These are phyloP conservation scores for Dicycla oo DNA, from an alignment of 2,888 invertebrate genomes.

Conservation along the genomic window DNA sequence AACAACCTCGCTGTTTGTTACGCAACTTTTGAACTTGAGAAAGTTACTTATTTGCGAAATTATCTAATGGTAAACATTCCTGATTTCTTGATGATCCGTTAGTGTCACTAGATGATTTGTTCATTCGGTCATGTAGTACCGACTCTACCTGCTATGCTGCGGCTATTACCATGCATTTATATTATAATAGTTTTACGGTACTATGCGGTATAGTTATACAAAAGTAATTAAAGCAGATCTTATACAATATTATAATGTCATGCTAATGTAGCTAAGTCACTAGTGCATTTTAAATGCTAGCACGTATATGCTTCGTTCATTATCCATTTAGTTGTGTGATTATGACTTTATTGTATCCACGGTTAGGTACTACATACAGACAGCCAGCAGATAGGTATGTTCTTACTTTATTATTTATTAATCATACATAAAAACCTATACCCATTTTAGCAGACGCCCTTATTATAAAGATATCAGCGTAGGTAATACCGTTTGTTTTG, in stretches of 20 bases:
- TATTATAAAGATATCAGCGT: constrained; percentile 66
- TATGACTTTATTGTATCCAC: constrained; percentile 26
- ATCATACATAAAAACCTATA: constrained; percentile 64
- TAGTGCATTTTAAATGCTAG: constrained; percentile 52
- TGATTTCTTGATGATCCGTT: constrained; percentile 47
- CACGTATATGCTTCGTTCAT: constrained; percentile 31
- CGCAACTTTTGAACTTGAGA: constrained; percentile 83
- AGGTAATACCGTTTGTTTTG: constrained; percentile 52
- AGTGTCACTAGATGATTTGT: constrained; percentile 29
- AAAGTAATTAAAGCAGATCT: constrained; percentile 50
- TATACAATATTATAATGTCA: constrained; percentile 51
- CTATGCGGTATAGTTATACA: constrained; percentile 17
- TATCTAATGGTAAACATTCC: constrained; percentile 66
- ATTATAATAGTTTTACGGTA: constrained; percentile 22
- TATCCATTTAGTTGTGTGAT: constrained; percentile 38
- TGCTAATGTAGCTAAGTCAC: constrained; percentile 51
- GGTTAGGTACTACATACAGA: constrained; percentile 21
- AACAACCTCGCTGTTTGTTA: constrained; percentile 83
- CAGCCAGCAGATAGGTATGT: constrained; percentile 13
- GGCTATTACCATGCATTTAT: constrained; percentile 15
- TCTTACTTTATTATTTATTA: not conserved
- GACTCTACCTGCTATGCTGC: not conserved
- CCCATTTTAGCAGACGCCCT: constrained; percentile 67
- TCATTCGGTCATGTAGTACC: constrained; percentile 3
- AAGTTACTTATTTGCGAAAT: constrained; percentile 71